Evolutionary conservation across 2,888 invertebrate species (phyloP).

Genomic region (Ypsolopha sequella): DNA sequence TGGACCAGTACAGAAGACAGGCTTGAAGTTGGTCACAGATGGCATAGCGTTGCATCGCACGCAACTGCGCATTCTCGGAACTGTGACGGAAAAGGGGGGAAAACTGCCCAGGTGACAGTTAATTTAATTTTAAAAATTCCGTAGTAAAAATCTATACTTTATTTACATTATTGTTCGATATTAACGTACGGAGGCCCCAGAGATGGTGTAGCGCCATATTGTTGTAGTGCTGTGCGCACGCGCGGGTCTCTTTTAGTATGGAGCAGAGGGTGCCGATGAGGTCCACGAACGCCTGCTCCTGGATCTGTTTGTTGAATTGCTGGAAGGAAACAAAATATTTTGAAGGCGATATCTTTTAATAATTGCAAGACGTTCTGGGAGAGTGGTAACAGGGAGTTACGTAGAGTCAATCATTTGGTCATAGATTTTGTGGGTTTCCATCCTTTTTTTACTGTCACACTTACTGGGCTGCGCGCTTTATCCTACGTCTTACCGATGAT

Average conservation of each 20-base stretch:
- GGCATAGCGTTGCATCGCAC: no score
- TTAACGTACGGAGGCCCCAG: constrained; percentile 9
- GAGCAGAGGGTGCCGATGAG: constrained; percentile 37
- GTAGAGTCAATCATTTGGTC: neutral
- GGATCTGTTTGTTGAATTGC: constrained; percentile 39
- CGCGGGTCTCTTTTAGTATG: constrained; percentile 17
- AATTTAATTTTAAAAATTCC: neutral
- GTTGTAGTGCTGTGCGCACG: constrained; percentile 35
- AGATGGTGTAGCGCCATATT: constrained; percentile 22
- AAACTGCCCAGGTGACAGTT: no score
- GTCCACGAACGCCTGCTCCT: constrained; percentile 30
- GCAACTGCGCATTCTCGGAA: no score
- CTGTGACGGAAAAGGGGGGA: no score
- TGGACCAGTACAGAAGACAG: no score
- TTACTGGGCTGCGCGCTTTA: no score
- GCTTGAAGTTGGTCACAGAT: no score
- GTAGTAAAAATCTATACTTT: constrained; percentile 6
- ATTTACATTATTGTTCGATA: constrained; percentile 6
- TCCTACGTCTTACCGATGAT: no score
- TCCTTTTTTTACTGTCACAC: neutral
- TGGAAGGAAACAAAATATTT: constrained; percentile 17
- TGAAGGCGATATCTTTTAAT: neutral
- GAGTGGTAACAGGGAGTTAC: neutral
- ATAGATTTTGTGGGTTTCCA: neutral
- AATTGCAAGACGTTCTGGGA: neutral